Evolutionary conservation across 2,888 invertebrate genomes (phyloP), one percentile per base, ranked within the genome.

Genomic region (Chalcosyrphus nemorum): DNA sequence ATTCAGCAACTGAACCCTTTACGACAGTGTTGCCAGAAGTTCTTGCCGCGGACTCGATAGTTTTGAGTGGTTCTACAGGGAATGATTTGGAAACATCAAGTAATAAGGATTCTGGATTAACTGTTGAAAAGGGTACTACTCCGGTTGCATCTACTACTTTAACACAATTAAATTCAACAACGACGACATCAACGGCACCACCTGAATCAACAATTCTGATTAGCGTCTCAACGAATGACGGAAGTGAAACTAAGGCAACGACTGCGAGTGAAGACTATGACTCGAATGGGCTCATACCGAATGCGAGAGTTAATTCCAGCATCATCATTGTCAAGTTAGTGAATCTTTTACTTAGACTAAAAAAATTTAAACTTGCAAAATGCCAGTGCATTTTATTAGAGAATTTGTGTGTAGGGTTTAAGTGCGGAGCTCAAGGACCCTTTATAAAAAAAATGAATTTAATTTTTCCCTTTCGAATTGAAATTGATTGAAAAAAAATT

Each of bases 291-390:
- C 70, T 84, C 9, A 84, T 84, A 56, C 84, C 84, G 38, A 75
- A 57, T 59, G 84, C 84, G 7, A 84, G 57, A 7, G 57, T 84
- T 15, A 84, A 80, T 59, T 78, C 84, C 11, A 84, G 80, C 52
- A 84, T 84, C 56, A 70, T 80, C n/a, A 75, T 84, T 15, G 70
- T 84, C 57, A 84, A 75, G 84, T 84, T 9, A 80, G 84, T 80
- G 45, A 45, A 19, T 27, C 21, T 38, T 24, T 4, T 24, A 24
- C 3, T n/a, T n/a, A n/a, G n/a, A n/a, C n/a, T n/a, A n/a, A n/a
- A n/a, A n/a, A n/a, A n/a, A n/a, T n/a, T n/a, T n/a, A n/a, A n/a
- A n/a, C n/a, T n/a, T n/a, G n/a, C n/a, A n/a, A n/a, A n/a, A n/a
- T n/a, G n/a, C n/a, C n/a, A n/a, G n/a, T n/a, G n/a, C n/a, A n/a